Evolutionary conservation across 2,113 vertebrate species (phyloP).

Genomic region (Otis tarda): DNA sequence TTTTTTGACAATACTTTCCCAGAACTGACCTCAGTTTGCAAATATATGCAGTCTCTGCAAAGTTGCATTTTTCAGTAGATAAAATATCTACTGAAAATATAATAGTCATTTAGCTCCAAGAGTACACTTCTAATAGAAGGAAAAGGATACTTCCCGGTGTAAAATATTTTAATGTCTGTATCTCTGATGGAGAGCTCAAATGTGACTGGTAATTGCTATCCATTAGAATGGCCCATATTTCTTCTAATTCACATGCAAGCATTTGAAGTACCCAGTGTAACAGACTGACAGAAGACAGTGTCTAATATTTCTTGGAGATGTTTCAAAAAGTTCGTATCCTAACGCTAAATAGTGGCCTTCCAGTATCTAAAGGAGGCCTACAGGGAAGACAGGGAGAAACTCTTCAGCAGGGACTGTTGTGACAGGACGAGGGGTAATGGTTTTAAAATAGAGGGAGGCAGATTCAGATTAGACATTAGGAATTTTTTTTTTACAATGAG

Average conservation of each 20-base stretch:
- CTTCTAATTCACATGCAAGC: neutral
- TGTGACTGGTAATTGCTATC: neutral
- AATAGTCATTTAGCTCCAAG: neutral
- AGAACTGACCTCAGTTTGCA: neutral
- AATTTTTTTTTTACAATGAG: too few species aligned
- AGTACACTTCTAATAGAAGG: neutral
- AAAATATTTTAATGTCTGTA: neutral
- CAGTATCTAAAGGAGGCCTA: too few species aligned
- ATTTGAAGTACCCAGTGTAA: neutral
- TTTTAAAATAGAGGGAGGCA: too few species aligned
- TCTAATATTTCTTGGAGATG: neutral
- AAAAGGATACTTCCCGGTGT: neutral
- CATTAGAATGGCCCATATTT: neutral
- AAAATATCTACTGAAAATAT: neutral
- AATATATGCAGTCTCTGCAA: neutral
- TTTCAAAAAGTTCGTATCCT: neutral
- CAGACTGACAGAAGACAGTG: neutral
- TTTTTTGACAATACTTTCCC: neutral
- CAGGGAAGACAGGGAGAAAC: too few species aligned
- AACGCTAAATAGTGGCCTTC: neutral
- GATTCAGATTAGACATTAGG: too few species aligned
- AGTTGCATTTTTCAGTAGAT: neutral
- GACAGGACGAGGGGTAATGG: too few species aligned
- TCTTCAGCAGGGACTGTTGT: too few species aligned
- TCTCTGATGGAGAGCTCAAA: neutral